These are phyloP conservation scores for Chrysolina haemoptera DNA, from an alignment of 2,888 invertebrate genomes.

Conservation along the genomic window DNA sequence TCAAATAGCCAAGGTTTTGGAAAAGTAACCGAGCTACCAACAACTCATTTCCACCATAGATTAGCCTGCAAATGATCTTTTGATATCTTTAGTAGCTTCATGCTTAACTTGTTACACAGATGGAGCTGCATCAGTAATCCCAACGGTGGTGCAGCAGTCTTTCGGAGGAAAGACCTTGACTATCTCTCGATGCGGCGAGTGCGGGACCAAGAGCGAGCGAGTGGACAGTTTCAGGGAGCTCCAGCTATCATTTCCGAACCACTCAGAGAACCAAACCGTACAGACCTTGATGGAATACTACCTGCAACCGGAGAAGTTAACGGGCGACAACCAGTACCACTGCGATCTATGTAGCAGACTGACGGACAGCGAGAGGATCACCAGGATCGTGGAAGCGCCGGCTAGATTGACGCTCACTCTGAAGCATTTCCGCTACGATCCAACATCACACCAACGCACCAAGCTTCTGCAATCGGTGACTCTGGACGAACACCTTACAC, in stretches of 20 bases:
- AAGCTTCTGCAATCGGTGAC: slow-evolving; percentile 79
- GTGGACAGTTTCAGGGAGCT: slow-evolving; percentile 87
- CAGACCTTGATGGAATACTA: slow-evolving; percentile 85
- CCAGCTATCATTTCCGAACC: slow-evolving; percentile 80
- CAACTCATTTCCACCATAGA: no score
- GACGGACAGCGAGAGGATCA: slow-evolving; percentile 83
- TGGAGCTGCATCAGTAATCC: slow-evolving; percentile 56
- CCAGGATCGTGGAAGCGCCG: slow-evolving; percentile 81
- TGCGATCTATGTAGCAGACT: slow-evolving; percentile 83
- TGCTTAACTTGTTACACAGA: slow-evolving; percentile 25
- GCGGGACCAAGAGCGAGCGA: slow-evolving; percentile 80
- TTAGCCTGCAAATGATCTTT: neutral
- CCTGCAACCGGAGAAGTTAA: slow-evolving; percentile 82
- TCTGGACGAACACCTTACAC: slow-evolving; percentile 74
- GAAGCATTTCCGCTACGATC: slow-evolving; percentile 81
- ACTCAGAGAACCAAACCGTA: slow-evolving; percentile 75
- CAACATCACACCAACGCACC: slow-evolving; percentile 81
- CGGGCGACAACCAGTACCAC: slow-evolving; percentile 87
- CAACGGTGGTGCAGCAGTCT: slow-evolving; percentile 77
- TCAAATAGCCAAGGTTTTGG: no score
- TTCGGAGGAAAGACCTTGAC: slow-evolving; percentile 86
- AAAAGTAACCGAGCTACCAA: no score
- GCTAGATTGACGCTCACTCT: slow-evolving; percentile 85
- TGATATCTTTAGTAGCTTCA: neutral
- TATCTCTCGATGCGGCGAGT: slow-evolving; percentile 82